A percentile compares a stretch with the other conserved stretches of the same genome.
phyloP scores from a whole-genome alignment of 2,113 vertebrate genomes.

The Opisthocomus hoazin region DNA sequence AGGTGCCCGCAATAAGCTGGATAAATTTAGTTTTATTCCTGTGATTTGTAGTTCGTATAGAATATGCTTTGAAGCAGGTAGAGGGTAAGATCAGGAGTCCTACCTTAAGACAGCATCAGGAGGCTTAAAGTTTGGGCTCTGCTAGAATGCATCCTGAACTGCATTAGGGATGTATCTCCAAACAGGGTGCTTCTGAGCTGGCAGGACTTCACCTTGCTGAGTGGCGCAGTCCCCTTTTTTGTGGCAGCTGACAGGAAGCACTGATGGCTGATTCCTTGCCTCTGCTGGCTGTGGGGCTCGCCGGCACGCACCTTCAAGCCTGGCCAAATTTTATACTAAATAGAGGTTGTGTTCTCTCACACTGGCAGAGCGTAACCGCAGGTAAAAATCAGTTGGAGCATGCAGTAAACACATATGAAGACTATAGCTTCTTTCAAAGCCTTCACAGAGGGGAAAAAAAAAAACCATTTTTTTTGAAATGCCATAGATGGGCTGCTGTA shows the following conservation, averaged over 20 bases:
- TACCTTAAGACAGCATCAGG: not conserved
- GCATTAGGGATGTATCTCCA: not conserved
- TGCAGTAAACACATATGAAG: not conserved
- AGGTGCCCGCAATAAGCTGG: not conserved
- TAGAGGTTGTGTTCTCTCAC: not conserved
- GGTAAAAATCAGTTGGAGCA: not conserved
- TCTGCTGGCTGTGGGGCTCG: not conserved
- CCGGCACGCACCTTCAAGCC: not conserved
- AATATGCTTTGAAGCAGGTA: not conserved
- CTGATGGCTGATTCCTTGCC: not conserved
- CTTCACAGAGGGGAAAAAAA: not conserved
- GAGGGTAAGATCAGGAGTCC: not conserved
- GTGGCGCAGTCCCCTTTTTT: not conserved
- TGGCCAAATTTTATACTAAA: not conserved
- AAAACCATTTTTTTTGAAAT: not conserved
- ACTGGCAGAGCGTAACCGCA: not conserved
- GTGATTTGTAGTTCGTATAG: not conserved
- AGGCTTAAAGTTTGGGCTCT: not conserved
- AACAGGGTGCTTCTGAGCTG: not conserved
- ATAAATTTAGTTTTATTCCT: not conserved
- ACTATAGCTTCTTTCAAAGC: not conserved
- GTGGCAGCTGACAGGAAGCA: not conserved
- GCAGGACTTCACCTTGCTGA: not conserved
- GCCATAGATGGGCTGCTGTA: not conserved
- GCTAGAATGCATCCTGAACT: not conserved